phyloP scores from a whole-genome alignment of 2,888 invertebrate species.

The Caenorhabditis sulstoni region DNA sequence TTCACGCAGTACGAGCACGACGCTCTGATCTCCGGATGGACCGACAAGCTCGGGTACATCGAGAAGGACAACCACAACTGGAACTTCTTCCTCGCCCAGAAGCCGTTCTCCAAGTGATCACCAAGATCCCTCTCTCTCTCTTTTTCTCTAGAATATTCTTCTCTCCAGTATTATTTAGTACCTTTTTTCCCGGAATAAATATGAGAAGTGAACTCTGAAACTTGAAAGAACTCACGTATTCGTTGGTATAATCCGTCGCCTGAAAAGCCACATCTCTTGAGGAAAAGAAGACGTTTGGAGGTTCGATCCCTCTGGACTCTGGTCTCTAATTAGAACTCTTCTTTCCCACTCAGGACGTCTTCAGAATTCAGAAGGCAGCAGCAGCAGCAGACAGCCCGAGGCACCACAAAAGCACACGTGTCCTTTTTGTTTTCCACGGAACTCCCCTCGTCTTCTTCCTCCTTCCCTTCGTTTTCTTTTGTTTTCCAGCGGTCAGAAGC shows the following conservation, averaged over 20 bases:
- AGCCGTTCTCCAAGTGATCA: conserved; percentile 60
- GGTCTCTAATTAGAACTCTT: no score
- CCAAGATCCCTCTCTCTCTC: background rate
- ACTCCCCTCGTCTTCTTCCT: background rate
- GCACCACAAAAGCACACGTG: conserved; percentile 17
- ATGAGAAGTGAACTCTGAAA: no score
- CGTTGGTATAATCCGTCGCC: no score
- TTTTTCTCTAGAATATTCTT: no score
- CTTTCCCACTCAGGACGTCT: no score
- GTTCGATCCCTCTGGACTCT: no score
- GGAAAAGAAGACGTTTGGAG: no score
- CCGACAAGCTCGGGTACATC: conserved; percentile 81
- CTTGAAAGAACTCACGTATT: no score
- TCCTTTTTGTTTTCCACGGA: conserved; percentile 26
- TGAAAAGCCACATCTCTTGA: no score
- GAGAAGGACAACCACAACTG: conserved; percentile 82
- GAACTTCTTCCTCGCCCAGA: conserved; percentile 80
- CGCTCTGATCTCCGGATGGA: conserved; percentile 83
- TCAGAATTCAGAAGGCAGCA: background rate
- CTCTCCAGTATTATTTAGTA: no score
- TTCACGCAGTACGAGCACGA: conserved; percentile 83
- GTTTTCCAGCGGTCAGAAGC: no score
- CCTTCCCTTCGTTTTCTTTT: background rate
- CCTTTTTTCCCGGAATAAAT: no score
- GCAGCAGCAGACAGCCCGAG: background rate